A percentile compares a stretch with the other conserved stretches of the same genome.
phyloP scores from a whole-genome alignment of 2,888 invertebrate genomes.

The Drosophila fulvimacula region DNA sequence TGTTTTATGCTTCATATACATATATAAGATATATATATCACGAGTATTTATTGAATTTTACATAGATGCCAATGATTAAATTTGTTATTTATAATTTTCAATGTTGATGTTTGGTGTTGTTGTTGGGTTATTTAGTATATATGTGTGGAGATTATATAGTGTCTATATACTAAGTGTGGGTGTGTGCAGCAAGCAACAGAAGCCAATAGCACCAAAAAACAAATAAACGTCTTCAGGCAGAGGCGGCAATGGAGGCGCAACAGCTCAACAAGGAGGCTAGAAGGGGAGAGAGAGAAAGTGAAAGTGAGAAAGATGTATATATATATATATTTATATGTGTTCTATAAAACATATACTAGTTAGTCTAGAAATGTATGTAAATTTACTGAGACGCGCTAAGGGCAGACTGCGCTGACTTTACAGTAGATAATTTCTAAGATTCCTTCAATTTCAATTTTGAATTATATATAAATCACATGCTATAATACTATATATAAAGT shows the following conservation, averaged over 20 bases:
- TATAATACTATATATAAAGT: neutral
- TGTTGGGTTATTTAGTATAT: slow-evolving; percentile 15
- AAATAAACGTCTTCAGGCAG: slow-evolving; percentile 17
- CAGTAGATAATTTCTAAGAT: neutral
- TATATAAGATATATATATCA: slow-evolving; percentile 48
- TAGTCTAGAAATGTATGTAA: neutral
- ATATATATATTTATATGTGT: neutral
- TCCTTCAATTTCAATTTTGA: too few relatives aligned
- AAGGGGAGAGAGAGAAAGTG: slow-evolving; percentile 3
- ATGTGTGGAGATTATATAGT: slow-evolving; percentile 32
- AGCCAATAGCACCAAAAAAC: slow-evolving; percentile 27
- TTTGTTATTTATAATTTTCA: slow-evolving; percentile 18
- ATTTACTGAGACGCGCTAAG: neutral
- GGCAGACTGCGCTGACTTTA: neutral
- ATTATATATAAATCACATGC: too few relatives aligned
- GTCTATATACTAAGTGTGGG: neutral
- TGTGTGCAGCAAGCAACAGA: slow-evolving; percentile 27
- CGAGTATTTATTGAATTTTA: slow-evolving; percentile 76
- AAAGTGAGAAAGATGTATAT: neutral
- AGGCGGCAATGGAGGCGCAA: slow-evolving; percentile 37
- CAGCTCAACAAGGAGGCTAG: slow-evolving; percentile 31
- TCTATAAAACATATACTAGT: too few relatives aligned
- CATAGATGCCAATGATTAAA: slow-evolving; percentile 66
- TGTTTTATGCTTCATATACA: slow-evolving; percentile 44
- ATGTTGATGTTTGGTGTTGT: slow-evolving; percentile 21